Evolutionary conservation across 2,888 invertebrate genomes (phyloP), one percentile per base, ranked within the genome.

Genomic region (Papilio gigon): DNA sequence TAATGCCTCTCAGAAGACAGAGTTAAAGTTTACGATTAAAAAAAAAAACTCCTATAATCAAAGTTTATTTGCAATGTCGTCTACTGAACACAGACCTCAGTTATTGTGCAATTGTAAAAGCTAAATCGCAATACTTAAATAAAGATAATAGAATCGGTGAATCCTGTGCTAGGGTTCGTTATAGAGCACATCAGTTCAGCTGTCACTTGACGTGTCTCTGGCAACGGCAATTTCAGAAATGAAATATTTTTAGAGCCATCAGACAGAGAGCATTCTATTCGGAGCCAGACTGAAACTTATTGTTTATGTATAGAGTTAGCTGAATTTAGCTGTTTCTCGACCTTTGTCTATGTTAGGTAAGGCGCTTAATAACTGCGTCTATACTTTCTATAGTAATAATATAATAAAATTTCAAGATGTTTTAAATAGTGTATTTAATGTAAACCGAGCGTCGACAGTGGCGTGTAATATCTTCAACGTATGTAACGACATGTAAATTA

Each of bases 191-290:
- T 87, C 88, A 87, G 85, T 89, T 87, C 78, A 82, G 79, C 85
- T 89, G 89, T 88, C 89, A 88, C 89, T 89, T 86, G 84, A 81
- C 81, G 84, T 85, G 85, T 86, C 85, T 80, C 87, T 84, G 87
- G 33, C 33, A 11, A 4, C 4, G 88, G 88, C 89, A 86, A 86
- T 90, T 87, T 83, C 79, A 82, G 85, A 88, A 89, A 88, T 90
- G 88, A 85, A 89, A 89, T 88, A 89, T 90, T 89, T 89, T 89
- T 87, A 86, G 86, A 82, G 81, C 86, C 84, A 89, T 90, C 89
- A 86, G 83, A 84, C 85, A 85, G 88, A 90, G 84, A 90, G 88
- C 86, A 85, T 86, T 86, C 78, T 75, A 77, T 58, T 82, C 76
- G 78, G 77, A 75, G 78, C 77, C 78, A 78, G 82, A 82, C 78